Evolutionary conservation across 2,113 vertebrate species (phyloP).

Genomic region (Tautogolabrus adspersus): DNA sequence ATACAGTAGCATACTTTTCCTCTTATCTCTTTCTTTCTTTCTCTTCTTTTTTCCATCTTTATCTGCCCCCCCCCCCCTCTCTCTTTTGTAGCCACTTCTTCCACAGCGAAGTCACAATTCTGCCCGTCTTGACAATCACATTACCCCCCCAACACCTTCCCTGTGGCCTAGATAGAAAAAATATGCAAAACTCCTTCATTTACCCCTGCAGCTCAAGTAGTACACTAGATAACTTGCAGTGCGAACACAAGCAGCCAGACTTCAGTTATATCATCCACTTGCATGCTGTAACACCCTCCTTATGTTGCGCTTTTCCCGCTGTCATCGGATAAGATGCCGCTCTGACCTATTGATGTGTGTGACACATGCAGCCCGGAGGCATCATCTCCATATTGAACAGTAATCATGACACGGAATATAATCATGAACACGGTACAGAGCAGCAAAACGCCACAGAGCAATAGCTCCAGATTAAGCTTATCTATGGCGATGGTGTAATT

Average conservation of each 20-base stretch:
- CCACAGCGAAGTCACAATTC: conserved; percentile 49
- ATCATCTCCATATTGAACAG: conserved; percentile 41
- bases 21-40: conserved; percentile 1
- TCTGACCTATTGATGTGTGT: conserved; percentile 26
- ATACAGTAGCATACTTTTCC: neutral
- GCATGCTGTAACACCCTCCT: conserved; percentile 25
- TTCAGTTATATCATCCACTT: conserved; percentile 33
- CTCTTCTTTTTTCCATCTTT: neutral
- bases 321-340: conserved; percentile 25
- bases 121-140: conserved; percentile 63
- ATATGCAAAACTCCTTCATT: conserved; percentile 69
- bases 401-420: conserved; percentile 30
- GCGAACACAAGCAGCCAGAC: conserved; percentile 50
- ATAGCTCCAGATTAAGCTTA: conserved; percentile 12
- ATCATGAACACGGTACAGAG: conserved; percentile 2
- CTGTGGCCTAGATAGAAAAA: conserved; percentile 73
- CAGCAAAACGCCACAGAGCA: neutral
- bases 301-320: conserved; percentile 15
- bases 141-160: conserved; percentile 39
- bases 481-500: conserved; percentile 26
- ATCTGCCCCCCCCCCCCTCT: no score
- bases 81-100: neutral
- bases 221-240: conserved; percentile 45
- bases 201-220: conserved; percentile 53
- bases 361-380: conserved; percentile 11